Evolutionary conservation across 1,140 invertebrate genomes (phyloP).

Genomic region (Bicyclus anynana): DNA sequence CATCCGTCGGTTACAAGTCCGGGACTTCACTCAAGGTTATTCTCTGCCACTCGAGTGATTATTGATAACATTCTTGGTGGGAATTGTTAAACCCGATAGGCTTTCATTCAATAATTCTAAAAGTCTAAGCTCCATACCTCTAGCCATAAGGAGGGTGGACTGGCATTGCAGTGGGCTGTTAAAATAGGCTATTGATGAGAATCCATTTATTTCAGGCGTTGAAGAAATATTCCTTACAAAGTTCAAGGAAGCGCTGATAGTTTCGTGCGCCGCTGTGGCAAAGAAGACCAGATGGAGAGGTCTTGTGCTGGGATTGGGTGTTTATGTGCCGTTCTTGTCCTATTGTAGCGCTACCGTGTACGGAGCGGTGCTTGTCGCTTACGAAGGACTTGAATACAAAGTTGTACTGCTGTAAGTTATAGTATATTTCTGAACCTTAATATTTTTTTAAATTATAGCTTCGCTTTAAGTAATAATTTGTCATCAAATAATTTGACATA

Average conservation of each 20-base stretch:
- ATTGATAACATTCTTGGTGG: no score
- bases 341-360: slow-evolving; percentile 86
- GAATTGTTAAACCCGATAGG: no score
- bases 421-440: not conserved
- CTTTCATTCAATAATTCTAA: no score
- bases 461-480: no score
- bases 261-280: slow-evolving; percentile 75
- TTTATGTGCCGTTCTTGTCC: slow-evolving; percentile 85
- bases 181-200: not conserved
- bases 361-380: slow-evolving; percentile 83
- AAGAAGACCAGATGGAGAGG: slow-evolving; percentile 82
- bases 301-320: slow-evolving; percentile 83
- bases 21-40: no score
- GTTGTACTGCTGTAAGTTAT: slow-evolving; percentile 84
- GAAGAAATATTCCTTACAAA: slow-evolving; percentile 79
- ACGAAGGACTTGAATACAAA: slow-evolving; percentile 81
- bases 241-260: slow-evolving; percentile 78
- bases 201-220: slow-evolving; percentile 38
- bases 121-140: no score
- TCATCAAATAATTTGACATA: no score
- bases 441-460: no score
- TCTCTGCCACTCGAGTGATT: no score
- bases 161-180: no score
- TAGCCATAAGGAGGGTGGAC: no score
- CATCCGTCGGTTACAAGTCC: no score